Conservation (phyloP, 2,113 vertebrate genomes). For the Protobothrops mucrosquamatus region DNA sequence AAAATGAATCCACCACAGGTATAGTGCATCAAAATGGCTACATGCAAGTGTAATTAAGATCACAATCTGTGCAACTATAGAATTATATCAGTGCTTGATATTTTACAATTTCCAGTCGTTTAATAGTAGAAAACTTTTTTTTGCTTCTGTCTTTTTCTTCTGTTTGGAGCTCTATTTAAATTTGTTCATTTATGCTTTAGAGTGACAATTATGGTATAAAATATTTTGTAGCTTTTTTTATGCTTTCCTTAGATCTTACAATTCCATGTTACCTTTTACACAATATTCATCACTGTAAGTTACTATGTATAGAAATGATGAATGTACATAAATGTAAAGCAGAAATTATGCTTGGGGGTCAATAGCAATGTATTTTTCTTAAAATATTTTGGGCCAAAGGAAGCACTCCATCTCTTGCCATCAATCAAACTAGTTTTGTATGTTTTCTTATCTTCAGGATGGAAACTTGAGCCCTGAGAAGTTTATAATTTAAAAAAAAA, state of each 20-base stretch:
- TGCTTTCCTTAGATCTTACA: neutral
- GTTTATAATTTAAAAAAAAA: neutral
- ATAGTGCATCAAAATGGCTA: conserved; percentile 6
- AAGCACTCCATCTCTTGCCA: neutral
- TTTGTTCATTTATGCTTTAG: neutral
- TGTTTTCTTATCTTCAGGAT: neutral
- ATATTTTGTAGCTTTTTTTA: neutral
- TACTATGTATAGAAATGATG: neutral
- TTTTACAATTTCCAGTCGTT: neutral
- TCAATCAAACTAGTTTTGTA: neutral
- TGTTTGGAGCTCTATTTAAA: neutral
- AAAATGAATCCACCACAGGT: neutral
- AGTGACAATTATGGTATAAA: neutral
- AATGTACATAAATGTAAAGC: neutral
- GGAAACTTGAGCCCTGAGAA: neutral
- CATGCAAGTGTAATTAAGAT: conserved; percentile 27
- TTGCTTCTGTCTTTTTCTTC: no score
- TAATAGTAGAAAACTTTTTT: neutral
- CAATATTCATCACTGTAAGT: neutral
- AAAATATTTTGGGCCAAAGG: neutral
- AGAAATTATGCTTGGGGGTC: neutral
- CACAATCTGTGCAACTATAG: neutral
- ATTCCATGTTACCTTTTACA: neutral
- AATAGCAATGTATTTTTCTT: neutral
- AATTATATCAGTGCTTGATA: neutral